Percentiles rank a stretch among this genome's conserved stretches.
These are phyloP conservation scores for Eudasyphora cyanicolor DNA, from an alignment of 2,888 invertebrate genomes.

Conservation along the genomic window DNA sequence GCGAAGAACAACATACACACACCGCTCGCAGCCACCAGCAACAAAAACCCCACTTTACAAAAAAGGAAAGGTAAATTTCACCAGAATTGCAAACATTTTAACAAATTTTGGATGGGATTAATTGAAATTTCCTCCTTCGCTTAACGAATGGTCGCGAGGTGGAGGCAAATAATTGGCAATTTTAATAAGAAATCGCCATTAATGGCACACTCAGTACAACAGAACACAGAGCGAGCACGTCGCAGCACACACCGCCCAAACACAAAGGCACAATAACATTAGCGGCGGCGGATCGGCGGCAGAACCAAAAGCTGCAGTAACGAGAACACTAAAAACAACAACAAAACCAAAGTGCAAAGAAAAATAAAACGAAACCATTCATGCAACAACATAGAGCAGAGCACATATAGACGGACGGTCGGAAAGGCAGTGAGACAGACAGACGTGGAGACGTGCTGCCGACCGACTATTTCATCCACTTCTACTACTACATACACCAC, in stretches of 20 bases:
- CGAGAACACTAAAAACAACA: slow-evolving; percentile 37
- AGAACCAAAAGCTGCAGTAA: slow-evolving; percentile 22
- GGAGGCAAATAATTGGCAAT: background rate
- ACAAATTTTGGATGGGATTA: slow-evolving; percentile 9
- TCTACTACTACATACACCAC: no score
- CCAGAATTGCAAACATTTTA: background rate
- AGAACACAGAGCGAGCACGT: slow-evolving; percentile 34
- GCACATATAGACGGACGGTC: background rate
- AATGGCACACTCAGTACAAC: slow-evolving; percentile 23
- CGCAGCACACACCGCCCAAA: slow-evolving; percentile 61
- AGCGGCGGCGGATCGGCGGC: slow-evolving; percentile 14
- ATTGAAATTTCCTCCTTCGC: background rate
- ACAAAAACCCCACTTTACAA: slow-evolving; percentile 61
- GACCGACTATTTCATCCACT: slow-evolving; percentile 44
- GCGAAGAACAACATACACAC: slow-evolving; percentile 45
- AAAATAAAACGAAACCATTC: slow-evolving; percentile 31
- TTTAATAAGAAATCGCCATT: slow-evolving; percentile 21
- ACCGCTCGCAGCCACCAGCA: slow-evolving; percentile 50
- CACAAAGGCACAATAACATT: slow-evolving; percentile 25
- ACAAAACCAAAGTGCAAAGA: slow-evolving; percentile 19
- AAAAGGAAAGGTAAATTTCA: slow-evolving; percentile 67
- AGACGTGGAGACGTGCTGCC: background rate
- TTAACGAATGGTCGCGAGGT: background rate
- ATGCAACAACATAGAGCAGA: slow-evolving; percentile 59
- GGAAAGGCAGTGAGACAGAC: no score